Percentiles rank a stretch among this genome's conserved stretches.
phyloP scores from a whole-genome alignment of 2,797 vertebrate genomes.

The Phaenicophaeus curvirostris region DNA sequence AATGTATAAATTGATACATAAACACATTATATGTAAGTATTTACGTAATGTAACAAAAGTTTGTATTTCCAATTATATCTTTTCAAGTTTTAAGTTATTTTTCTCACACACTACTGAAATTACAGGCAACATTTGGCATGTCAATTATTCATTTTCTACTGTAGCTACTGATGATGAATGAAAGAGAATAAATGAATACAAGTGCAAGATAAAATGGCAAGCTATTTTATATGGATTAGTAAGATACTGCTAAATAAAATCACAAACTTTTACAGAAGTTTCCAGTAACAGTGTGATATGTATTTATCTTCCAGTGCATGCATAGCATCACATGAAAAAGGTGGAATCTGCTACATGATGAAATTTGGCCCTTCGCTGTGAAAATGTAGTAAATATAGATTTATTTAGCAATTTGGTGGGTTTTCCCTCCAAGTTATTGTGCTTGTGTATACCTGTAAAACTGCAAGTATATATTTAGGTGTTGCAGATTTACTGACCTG shows the following conservation, averaged over 20 bases:
- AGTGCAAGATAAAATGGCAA: not conserved
- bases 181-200: not conserved
- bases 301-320: not conserved
- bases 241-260: not conserved
- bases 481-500: not conserved
- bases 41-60: not conserved
- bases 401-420: not conserved
- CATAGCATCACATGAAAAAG: not conserved
- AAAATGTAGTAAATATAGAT: not conserved
- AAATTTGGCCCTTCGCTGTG: not conserved
- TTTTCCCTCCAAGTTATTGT: not conserved
- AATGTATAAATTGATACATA: not conserved
- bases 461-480: rapidly evolving
- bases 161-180: not conserved
- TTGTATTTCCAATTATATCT: not conserved
- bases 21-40: not conserved
- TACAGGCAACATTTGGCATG: not conserved
- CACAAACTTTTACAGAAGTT: not conserved
- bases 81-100: not conserved
- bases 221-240: not conserved
- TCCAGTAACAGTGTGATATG: not conserved
- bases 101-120: not conserved
- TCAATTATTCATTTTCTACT: not conserved
- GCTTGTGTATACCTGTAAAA: not conserved
- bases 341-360: not conserved